These are phyloP conservation scores for Morus bassanus DNA, from an alignment of 2,797 vertebrate genomes.

Conservation along the genomic window DNA sequence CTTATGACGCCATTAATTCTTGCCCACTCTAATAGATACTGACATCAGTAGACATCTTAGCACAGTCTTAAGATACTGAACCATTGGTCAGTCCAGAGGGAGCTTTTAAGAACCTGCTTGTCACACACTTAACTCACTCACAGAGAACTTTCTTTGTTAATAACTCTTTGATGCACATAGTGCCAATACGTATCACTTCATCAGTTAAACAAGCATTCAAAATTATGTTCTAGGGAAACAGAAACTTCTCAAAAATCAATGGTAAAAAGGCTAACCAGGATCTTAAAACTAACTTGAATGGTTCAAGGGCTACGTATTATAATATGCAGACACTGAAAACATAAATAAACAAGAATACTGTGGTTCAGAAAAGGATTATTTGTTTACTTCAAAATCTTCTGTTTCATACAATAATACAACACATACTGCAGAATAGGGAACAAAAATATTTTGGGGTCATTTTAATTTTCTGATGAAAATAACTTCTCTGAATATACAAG, in stretches of 20 bases:
- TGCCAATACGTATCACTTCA: not conserved
- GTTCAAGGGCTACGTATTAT: not conserved
- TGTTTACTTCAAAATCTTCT: not conserved
- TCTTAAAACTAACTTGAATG: not conserved
- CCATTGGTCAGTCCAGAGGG: not conserved
- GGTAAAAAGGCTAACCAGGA: not conserved
- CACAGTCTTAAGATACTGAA: not conserved
- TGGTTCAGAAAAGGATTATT: not conserved
- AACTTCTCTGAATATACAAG: not conserved
- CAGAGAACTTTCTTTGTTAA: not conserved
- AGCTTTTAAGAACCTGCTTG: not conserved
- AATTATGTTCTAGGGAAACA: not conserved
- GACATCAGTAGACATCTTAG: not conserved
- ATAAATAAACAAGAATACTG: not conserved
- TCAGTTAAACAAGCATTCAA: not conserved
- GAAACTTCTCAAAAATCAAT: not conserved
- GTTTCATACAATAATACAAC: not conserved
- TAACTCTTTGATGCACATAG: not conserved
- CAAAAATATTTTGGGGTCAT: not conserved
- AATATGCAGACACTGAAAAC: not conserved
- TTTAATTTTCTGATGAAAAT: constrained; percentile 15
- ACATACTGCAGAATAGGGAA: not conserved
- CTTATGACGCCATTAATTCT: not conserved
- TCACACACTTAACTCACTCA: not conserved
- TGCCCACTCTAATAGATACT: not conserved